Evolutionary conservation across 2,797 vertebrate genomes (phyloP), one percentile per base, ranked within the genome.

Genomic region (Cyprinella venusta): DNA sequence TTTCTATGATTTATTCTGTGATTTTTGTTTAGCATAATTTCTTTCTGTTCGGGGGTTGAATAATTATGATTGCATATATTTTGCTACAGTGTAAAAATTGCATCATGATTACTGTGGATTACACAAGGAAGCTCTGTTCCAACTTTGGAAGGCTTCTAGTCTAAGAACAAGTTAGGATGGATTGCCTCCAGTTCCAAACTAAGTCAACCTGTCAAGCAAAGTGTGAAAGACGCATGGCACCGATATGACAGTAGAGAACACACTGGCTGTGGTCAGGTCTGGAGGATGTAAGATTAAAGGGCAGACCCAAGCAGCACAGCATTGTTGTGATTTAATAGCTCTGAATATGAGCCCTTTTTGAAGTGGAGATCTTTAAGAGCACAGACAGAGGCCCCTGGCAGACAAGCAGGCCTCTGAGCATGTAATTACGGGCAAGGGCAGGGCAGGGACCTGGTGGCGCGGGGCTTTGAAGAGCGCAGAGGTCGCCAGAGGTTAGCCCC

Each of bases 251-350:
- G 59, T 21, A 18, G 8, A 71, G 40, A 5, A 48, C 68, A 72
- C 52, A 70, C 9, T 21, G 48, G 38, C 78, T 84, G n/a, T 81
- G 72, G 54, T 82, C 63, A 67, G 26, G 65, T 82, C 52, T 54
- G 10, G n/a, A 69, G 68, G 48, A 65, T 56, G 74, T 74, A 78
- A 80, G 77, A 81, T 85, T 84, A 81, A 84, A 87, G 79, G 67
- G 45, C 42, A 77, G 52, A 33, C 59, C 50, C 5, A 54, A 75
- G 69, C 65, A 56, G 33, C 50, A 80, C 24, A 1, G 76, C 50
- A 85, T 88, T 88, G 82, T 85, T 78, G 75, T 70, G 77, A 67
- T 82, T 80, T 86, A 86, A 88, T 85, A 70, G 87, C 80, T 79
- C 80, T 85, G 83, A 86, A 86, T 83, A 79, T 72, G 76, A 88